phyloP scores from a whole-genome alignment of 1,140 invertebrate species.

The Agrypnia vestita region DNA sequence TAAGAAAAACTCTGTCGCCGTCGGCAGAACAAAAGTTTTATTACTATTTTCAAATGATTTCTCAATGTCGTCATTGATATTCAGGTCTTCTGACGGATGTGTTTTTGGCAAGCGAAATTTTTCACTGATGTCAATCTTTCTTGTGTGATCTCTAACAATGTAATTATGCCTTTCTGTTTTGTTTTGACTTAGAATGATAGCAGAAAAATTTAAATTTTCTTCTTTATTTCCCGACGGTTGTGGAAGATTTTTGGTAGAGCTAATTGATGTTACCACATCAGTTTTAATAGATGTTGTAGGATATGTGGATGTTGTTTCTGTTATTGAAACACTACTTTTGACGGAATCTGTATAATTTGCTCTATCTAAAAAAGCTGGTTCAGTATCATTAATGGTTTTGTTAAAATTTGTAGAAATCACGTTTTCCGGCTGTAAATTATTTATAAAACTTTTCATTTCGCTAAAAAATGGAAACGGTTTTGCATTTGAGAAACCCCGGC shows the following conservation, averaged over 20 bases:
- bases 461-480: constrained; percentile 57
- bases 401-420: background rate
- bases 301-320: constrained; percentile 59
- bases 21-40: constrained; percentile 50
- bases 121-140: constrained; percentile 60
- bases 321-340: constrained; percentile 58
- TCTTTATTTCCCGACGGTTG: constrained; percentile 31
- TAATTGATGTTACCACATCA: constrained; percentile 62
- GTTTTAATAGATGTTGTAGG: constrained; percentile 60
- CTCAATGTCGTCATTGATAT: constrained; percentile 47
- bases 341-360: constrained; percentile 58
- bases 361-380: constrained; percentile 3
- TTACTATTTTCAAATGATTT: constrained; percentile 39
- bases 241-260: constrained; percentile 42
- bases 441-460: constrained; percentile 63
- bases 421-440: constrained; percentile 60
- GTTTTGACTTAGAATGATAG: background rate
- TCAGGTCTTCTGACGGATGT: constrained; percentile 52
- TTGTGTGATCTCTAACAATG: constrained; percentile 51
- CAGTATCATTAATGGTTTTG: constrained; percentile 17
- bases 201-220: constrained; percentile 3
- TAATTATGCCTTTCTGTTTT: constrained; percentile 5
- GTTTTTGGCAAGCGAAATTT: constrained; percentile 60
- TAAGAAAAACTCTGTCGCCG: constrained; percentile 58
- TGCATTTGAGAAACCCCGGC: constrained; percentile 63